Base-by-base conservation (phyloP, 2,888 invertebrate genomes). In the Nemapogon koenigi region DNA sequence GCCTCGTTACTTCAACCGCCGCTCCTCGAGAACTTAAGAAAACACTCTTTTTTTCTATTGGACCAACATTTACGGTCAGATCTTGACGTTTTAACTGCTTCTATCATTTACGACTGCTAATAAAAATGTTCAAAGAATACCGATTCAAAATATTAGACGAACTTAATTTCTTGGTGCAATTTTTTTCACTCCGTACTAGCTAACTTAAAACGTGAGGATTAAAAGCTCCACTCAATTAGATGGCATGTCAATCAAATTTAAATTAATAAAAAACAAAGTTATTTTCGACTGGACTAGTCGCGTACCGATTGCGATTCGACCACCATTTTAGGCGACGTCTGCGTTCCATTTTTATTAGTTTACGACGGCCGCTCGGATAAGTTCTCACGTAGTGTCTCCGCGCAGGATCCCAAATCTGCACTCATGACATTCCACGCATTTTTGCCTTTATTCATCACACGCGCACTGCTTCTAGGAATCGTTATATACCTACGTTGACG, bases 401-500 rank as follows among this genome's bases (percentile, higher is more conserved):
- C 16, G 31, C 13, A 17, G 59, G 61, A 59, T 64, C 67, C 72
- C 59, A 67, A 71, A 75, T 73, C 72, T 70, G 69, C 68, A 62
- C 55, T 66, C 69, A 65, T 65, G 60, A 60, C 69, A 78, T 78
- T 68, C 73, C 61, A 52, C 43, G 51, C 65, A 59, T 59, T 69
- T 63, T 61, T 46, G 53, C 46, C 56, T 72, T 70, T 75, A 78
- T 78, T 76, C 78, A 70, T 65, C 68, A 73, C 75, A 69, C 75
- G 70, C 71, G 63, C 63, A 47, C 46, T 46, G 51, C 44, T 78
- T 75, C 76, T 75, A 66, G 63, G 76, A 76, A 78, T 37, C 35
- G 6, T 15, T n/a, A n/a, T n/a, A n/a, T n/a, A n/a, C n/a, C n/a
- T n/a, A n/a, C n/a, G n/a, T n/a, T n/a, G n/a, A n/a, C n/a, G n/a